phyloP scores from a whole-genome alignment of 2,888 invertebrate species.

The Rosalia funebris region DNA sequence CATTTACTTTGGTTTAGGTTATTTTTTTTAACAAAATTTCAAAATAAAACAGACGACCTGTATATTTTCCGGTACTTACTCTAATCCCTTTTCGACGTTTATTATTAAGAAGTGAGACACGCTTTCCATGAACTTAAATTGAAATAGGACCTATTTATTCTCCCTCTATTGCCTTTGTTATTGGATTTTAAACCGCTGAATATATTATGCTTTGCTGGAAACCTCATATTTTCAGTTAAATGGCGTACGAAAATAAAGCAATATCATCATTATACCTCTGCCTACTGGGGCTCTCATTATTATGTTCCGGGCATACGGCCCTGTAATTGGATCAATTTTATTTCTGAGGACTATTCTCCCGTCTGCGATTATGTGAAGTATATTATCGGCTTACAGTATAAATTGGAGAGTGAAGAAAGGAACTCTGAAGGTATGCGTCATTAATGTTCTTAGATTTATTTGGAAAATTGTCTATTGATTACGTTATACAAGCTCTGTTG shows the following conservation, averaged over 20 bases:
- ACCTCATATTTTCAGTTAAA: conserved; percentile 5
- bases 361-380: not conserved
- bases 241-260: conserved; percentile 12
- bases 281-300: conserved; percentile 1
- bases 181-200: not conserved
- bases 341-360: not conserved
- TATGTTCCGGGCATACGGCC: not conserved
- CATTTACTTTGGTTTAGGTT: no score
- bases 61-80: no score
- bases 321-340: conserved; percentile 11
- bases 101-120: no score
- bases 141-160: not conserved
- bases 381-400: not conserved
- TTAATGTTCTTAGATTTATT: not conserved
- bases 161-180: conserved; percentile 9
- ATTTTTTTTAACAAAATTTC: no score
- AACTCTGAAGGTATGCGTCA: not conserved
- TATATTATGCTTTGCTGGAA: conserved; percentile 1
- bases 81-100: no score
- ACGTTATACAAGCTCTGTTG: no score
- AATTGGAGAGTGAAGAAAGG: not conserved
- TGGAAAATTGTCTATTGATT: no score
- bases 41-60: no score
- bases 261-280: conserved; percentile 4
- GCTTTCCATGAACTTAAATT: conserved; percentile 1